These are phyloP conservation scores for Lucinisca nassula DNA, from an alignment of 2,888 invertebrate species.

Conservation along the genomic window DNA sequence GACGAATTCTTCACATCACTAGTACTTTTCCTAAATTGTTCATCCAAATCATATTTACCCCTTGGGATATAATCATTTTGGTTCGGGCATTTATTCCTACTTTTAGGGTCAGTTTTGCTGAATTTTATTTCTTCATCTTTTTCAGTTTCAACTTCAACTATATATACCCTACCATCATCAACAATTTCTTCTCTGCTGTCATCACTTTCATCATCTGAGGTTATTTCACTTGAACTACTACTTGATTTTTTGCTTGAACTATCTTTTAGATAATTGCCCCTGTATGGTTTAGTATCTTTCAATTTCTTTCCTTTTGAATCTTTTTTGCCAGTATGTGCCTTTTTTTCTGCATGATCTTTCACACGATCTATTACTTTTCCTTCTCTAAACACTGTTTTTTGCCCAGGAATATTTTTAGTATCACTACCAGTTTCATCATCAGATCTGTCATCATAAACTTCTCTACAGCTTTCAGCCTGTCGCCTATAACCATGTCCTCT, in stretches of 20 bases:
- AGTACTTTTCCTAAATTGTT: not conserved
- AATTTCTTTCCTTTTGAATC: not conserved
- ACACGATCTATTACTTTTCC: too few species aligned
- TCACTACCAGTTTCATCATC: too few species aligned
- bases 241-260: not conserved
- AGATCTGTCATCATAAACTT: too few species aligned
- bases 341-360: too few species aligned
- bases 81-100: not conserved
- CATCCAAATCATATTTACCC: not conserved
- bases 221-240: not conserved
- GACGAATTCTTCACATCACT: not conserved
- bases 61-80: not conserved
- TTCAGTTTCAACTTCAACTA: not conserved
- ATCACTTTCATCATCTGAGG: not conserved
- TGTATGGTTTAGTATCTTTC: not conserved
- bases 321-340: not conserved
- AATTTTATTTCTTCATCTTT: not conserved
- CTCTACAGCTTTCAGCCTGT: too few species aligned
- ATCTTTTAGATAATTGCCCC: not conserved
- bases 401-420: not conserved
- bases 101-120: not conserved
- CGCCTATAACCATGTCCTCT: not conserved
- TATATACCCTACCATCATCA: not conserved
- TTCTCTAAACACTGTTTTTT: not conserved
- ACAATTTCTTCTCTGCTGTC: not conserved